These are phyloP conservation scores for Astur gentilis DNA, from an alignment of 2,113 vertebrate genomes.

Conservation along the genomic window DNA sequence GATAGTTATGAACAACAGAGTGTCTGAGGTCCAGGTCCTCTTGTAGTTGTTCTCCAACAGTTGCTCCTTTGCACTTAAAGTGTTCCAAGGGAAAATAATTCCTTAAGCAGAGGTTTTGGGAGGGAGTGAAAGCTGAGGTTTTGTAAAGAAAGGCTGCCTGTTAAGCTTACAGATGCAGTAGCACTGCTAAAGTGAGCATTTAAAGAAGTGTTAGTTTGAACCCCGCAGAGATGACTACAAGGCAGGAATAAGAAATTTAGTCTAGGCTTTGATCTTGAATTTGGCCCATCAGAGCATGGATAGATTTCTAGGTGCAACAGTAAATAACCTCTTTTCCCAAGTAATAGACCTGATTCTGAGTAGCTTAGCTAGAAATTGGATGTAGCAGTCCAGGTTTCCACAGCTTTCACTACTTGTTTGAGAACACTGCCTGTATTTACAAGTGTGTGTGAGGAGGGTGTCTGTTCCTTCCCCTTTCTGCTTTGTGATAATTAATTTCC, in stretches of 20 bases:
- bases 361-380: background rate
- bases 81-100: background rate
- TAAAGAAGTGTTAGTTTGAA: background rate
- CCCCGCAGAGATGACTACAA: background rate
- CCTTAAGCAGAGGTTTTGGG: background rate
- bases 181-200: background rate
- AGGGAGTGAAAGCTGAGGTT: background rate
- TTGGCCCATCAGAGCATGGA: background rate
- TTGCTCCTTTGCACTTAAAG: background rate
- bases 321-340: background rate
- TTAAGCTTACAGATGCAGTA: background rate
- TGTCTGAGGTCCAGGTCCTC: background rate
- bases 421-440: background rate
- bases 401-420: background rate
- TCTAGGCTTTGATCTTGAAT: background rate
- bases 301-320: background rate
- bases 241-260: background rate
- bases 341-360: background rate
- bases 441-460: background rate
- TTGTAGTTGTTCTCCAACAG: background rate
- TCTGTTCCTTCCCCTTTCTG: background rate
- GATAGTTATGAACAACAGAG: background rate
- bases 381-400: background rate
- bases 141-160: background rate
- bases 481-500: conserved; percentile 52